A percentile compares a stretch with the other conserved stretches of the same genome.
Conservation (phyloP, 1,140 invertebrate genomes). For the Conus ventricosus region DNA sequence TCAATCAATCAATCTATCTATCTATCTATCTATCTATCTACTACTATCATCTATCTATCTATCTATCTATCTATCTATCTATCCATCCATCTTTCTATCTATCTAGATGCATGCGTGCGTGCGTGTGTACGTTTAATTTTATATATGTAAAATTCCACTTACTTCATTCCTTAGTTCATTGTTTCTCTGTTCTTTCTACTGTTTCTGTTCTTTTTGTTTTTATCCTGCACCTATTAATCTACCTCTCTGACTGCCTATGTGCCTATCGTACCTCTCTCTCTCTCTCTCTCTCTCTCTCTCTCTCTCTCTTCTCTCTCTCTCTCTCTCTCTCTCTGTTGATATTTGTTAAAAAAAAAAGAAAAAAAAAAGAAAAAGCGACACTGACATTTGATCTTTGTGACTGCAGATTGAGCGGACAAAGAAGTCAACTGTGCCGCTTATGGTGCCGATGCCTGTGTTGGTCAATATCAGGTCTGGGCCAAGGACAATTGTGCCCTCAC, state of each 20-base stretch:
- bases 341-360: no score
- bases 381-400: neutral
- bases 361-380: neutral
- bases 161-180: neutral
- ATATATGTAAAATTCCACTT: no score
- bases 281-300: conserved; percentile 8
- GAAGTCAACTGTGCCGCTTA: conserved; percentile 39
- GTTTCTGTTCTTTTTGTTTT: neutral
- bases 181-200: neutral
- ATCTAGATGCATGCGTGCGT: neutral
- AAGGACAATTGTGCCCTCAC: conserved; percentile 45
- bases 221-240: neutral
- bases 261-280: no score
- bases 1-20: no score
- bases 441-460: conserved; percentile 31
- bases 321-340: neutral
- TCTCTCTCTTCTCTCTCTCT: neutral
- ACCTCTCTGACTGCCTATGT: neutral
- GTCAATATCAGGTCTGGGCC: conserved; percentile 42
- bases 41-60: no score
- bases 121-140: no score
- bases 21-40: no score
- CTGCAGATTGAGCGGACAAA: conserved; percentile 41
- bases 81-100: neutral
- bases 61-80: neutral